These are phyloP conservation scores for Zygaena filipendulae DNA, from an alignment of 2,888 invertebrate genomes.

Conservation along the genomic window DNA sequence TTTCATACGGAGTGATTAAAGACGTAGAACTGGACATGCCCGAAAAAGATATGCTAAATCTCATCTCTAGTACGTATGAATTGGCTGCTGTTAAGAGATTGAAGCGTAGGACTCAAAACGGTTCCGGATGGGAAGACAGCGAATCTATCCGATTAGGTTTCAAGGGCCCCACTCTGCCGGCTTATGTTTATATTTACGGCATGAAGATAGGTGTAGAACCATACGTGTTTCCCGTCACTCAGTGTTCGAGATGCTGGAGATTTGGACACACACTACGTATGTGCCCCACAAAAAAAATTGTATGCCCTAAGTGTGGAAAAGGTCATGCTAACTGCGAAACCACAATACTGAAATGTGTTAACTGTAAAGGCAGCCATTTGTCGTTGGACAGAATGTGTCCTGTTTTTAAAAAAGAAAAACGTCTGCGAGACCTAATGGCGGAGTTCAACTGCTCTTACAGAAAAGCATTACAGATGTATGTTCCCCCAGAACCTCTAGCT, in stretches of 20 bases:
- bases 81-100: slow-evolving; percentile 7
- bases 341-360: slow-evolving; percentile 8
- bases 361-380: slow-evolving; percentile 13
- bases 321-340: slow-evolving; percentile 13
- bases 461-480: too few relatives aligned
- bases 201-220: too few relatives aligned
- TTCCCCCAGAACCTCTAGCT: too few relatives aligned
- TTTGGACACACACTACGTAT: slow-evolving; percentile 10
- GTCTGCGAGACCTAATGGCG: slow-evolving; percentile 14
- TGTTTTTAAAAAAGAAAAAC: slow-evolving; percentile 15
- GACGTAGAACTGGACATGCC: slow-evolving; percentile 10
- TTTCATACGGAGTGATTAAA: slow-evolving; percentile 12
- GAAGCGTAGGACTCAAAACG: slow-evolving; percentile 3
- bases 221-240: slow-evolving; percentile 13
- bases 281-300: slow-evolving; percentile 13
- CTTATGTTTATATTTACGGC: too few relatives aligned
- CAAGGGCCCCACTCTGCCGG: too few relatives aligned
- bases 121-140: slow-evolving; percentile 9
- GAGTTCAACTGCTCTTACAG: slow-evolving; percentile 16
- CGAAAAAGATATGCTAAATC: slow-evolving; percentile 7
- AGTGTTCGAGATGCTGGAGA: slow-evolving; percentile 16
- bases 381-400: slow-evolving; percentile 13
- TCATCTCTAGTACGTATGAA: background rate
- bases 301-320: slow-evolving; percentile 15
- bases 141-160: slow-evolving; percentile 9